Base-by-base conservation (phyloP, 2,113 vertebrate species). In the Pachycephala philippinensis region DNA sequence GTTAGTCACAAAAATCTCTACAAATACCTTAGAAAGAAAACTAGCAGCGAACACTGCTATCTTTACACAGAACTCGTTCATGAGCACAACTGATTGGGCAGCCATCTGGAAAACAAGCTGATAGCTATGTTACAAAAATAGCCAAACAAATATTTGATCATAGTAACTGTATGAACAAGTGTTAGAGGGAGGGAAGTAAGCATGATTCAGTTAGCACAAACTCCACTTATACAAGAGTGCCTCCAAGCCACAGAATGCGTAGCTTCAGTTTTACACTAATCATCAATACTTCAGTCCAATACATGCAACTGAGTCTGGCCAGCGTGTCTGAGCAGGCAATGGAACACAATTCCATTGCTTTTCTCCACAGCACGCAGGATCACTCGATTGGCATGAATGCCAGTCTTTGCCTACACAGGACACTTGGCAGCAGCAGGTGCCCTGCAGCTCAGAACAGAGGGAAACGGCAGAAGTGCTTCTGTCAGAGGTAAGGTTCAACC, bases 41-140 rank as follows among this genome's bases (percentile, higher is more conserved):
- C 53, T 8, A 87, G 81, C 50, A 93, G 79, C 26, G 61, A 64
- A 92, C 39, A 61, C 52, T 42, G 78, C 63, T 60, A 52, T 56
- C 54, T 31, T 22, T 50, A 79, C 35, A 88, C 18, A 66, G 39
- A 31, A 31, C 20, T 75, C 22, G n/a, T 39, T 49, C 28, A 69
- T 37, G 45, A 72, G 82, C n/a, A 64, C 23, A 69, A 88, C 68
- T 96, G 96, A 93, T 8, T 90, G 69, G 72, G 97, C 49, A 59
- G 87, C 61, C 86, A 76, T 47, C 69, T 90, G 89, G 61, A 92
- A 95, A 95, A 91, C 44, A 92, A 89, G 83, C 53, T 49, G 89
- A 54, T 66, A 75, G 83, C 54, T 40, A 9, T 10, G 37, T 66
- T 93, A 88, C 39, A 95, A 86, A 92, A 93, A 84, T 19, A 90